phyloP scores from a whole-genome alignment of 2,113 vertebrate genomes.

The Scophthalmus maximus region DNA sequence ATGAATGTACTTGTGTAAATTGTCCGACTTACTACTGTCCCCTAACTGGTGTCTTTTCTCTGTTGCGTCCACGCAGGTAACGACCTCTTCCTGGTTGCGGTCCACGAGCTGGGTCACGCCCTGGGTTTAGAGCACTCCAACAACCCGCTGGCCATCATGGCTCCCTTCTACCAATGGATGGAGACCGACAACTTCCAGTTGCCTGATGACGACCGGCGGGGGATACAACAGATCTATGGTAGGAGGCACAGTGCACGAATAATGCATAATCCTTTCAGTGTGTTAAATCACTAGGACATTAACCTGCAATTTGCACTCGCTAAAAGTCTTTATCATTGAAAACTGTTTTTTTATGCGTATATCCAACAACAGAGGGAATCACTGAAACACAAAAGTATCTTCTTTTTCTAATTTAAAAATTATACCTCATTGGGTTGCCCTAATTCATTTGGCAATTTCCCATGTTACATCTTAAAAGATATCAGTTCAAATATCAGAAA shows the following conservation, averaged over 20 bases:
- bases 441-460: too few species aligned
- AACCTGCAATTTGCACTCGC: too few species aligned
- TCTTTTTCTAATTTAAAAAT: too few species aligned
- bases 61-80: constrained; percentile 84
- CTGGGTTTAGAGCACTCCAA: constrained; percentile 96
- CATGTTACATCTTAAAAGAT: too few species aligned
- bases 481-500: too few species aligned
- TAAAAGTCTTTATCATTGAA: not conserved
- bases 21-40: not conserved
- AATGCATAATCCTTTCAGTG: too few species aligned
- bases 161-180: constrained; percentile 99
- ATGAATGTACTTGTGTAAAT: not conserved
- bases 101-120: constrained; percentile 94
- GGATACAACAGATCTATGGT: constrained; percentile 98
- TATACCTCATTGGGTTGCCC: too few species aligned
- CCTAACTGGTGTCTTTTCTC: not conserved
- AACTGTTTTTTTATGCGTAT: too few species aligned
- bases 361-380: too few species aligned
- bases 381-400: too few species aligned
- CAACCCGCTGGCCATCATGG: constrained; percentile 97
- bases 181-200: constrained; percentile 94
- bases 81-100: constrained; percentile 94
- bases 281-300: too few species aligned
- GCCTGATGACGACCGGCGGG: constrained; percentile 92
- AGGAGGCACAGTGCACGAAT: not conserved